Evolutionary conservation across 1,140 invertebrate species (phyloP).

Genomic region (Danaus melanippus): DNA sequence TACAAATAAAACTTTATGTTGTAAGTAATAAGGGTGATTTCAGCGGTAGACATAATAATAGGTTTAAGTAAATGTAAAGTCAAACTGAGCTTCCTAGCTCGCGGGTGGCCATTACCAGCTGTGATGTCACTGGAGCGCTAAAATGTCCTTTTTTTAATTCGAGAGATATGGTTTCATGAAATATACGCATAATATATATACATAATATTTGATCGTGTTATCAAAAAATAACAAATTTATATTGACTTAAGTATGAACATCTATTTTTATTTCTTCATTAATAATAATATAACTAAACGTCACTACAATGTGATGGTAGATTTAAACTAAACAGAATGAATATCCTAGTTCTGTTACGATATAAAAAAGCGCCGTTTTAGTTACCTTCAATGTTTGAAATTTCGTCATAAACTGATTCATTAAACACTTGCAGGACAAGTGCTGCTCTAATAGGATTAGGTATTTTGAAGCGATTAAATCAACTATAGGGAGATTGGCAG

Average conservation of each 20-base stretch:
- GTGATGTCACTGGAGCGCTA: conserved; percentile 41
- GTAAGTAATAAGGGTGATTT: conserved; percentile 1
- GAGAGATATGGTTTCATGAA: too few relatives aligned
- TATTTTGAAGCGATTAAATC: conserved; percentile 22
- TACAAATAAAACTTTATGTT: too few relatives aligned
- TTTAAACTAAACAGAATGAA: too few relatives aligned
- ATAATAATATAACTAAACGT: too few relatives aligned
- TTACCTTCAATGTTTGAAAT: conserved; percentile 31
- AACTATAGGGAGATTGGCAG: conserved; percentile 1
- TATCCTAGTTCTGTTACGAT: too few relatives aligned
- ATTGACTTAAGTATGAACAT: too few relatives aligned
- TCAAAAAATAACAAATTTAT: too few relatives aligned
- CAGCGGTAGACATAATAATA: not conserved
- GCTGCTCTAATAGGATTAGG: conserved; percentile 45
- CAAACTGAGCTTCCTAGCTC: conserved; percentile 37
- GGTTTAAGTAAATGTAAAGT: conserved; percentile 35
- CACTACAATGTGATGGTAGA: too few relatives aligned
- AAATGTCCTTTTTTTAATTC: conserved; percentile 31
- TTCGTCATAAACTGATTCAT: conserved; percentile 56
- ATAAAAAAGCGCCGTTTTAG: conserved; percentile 34
- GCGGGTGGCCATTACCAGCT: conserved; percentile 58
- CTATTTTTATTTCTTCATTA: too few relatives aligned
- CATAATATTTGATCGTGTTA: too few relatives aligned
- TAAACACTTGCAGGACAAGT: conserved; percentile 63
- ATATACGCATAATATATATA: too few relatives aligned